phyloP scores from a whole-genome alignment of 2,888 invertebrate species.

The Venusia cambrica region DNA sequence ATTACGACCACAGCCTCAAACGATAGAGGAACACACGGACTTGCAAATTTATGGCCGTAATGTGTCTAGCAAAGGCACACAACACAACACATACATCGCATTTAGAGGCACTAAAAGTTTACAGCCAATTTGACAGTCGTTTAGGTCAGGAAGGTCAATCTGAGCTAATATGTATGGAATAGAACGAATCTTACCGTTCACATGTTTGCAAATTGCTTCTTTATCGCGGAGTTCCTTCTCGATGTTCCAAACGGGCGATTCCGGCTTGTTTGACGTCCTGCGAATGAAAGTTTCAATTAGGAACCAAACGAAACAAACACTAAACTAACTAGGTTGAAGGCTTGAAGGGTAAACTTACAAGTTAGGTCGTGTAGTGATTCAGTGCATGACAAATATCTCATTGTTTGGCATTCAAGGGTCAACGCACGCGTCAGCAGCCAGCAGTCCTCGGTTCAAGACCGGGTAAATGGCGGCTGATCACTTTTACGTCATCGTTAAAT shows the following conservation, averaged over 20 bases:
- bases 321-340: constrained; percentile 8
- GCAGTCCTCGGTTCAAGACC: constrained; percentile 57
- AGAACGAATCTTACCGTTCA: constrained; percentile 63
- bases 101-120: constrained; percentile 36
- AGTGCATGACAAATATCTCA: constrained; percentile 58
- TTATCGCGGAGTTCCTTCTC: constrained; percentile 67
- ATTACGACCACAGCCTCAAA: constrained; percentile 37
- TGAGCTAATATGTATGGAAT: constrained; percentile 11
- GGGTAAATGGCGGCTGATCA: constrained; percentile 41
- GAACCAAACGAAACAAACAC: constrained; percentile 7
- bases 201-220: constrained; percentile 61
- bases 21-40: constrained; percentile 30
- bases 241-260: constrained; percentile 67
- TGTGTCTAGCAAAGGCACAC: too few relatives aligned
- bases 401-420: constrained; percentile 64
- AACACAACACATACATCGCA: constrained; percentile 24
- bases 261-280: constrained; percentile 68
- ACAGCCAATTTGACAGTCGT: constrained; percentile 29
- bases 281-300: constrained; percentile 35
- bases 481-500: constrained; percentile 64
- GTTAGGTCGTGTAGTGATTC: constrained; percentile 42
- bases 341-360: constrained; percentile 34
- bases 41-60: constrained; percentile 29
- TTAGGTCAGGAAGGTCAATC: constrained; percentile 29
- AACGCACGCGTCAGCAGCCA: constrained; percentile 56